phyloP scores from a whole-genome alignment of 2,113 vertebrate genomes.

The Rhabdornis inornatus region DNA sequence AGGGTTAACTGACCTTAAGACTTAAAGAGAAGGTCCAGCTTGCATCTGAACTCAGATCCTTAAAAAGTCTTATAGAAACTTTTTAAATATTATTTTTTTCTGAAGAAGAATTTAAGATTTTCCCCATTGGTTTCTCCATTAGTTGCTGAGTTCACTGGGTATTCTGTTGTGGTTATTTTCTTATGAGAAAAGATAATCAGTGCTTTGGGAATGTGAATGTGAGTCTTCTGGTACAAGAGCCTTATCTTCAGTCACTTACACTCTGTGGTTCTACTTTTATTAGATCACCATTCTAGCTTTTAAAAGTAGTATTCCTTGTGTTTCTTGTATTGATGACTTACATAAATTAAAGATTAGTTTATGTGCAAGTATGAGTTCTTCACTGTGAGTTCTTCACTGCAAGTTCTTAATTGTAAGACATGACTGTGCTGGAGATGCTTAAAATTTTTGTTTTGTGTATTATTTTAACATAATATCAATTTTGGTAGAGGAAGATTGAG shows the following conservation, averaged over 20 bases:
- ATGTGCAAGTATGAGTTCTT: background rate
- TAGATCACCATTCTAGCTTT: background rate
- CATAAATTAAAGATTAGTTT: background rate
- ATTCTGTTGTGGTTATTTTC: background rate
- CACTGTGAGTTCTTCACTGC: background rate
- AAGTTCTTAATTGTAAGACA: background rate
- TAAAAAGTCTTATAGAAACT: background rate
- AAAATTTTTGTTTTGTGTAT: background rate
- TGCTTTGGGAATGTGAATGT: background rate
- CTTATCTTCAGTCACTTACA: background rate
- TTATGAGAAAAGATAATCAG: background rate
- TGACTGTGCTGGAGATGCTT: background rate
- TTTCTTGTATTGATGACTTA: background rate
- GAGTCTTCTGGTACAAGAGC: fast-evolving
- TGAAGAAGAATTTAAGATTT: background rate
- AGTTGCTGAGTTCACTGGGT: background rate
- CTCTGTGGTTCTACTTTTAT: background rate
- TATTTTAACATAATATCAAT: background rate
- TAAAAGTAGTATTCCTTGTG: background rate
- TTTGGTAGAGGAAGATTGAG: background rate
- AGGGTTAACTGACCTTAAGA: background rate
- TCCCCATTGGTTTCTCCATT: background rate
- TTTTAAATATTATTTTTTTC: background rate
- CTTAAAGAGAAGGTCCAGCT: background rate
- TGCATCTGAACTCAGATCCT: background rate